phyloP scores from a whole-genome alignment of 2,888 invertebrate species.

The Chesias legatella region DNA sequence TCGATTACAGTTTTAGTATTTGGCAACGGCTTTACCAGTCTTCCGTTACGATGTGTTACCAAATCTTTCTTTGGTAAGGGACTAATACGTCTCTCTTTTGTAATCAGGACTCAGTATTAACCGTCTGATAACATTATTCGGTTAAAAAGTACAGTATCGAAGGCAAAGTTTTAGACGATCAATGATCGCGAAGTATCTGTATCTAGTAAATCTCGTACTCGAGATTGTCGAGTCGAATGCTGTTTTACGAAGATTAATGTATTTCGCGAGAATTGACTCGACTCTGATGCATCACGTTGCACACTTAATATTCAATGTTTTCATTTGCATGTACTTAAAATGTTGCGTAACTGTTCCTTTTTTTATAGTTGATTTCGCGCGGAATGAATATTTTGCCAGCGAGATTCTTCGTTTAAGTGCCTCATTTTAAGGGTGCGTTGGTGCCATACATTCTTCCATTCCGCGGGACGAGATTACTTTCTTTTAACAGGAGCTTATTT shows the following conservation, averaged over 20 bases:
- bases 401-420: slow-evolving; percentile 7
- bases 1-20: slow-evolving; percentile 9
- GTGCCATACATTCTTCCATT: background rate
- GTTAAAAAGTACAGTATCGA: too few species aligned
- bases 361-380: slow-evolving; percentile 31
- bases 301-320: too few species aligned
- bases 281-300: too few species aligned
- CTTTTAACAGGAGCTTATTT: too few species aligned
- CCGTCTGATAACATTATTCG: too few species aligned
- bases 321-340: background rate
- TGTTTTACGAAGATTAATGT: background rate
- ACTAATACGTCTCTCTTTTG: slow-evolving; percentile 34
- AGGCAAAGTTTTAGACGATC: too few species aligned
- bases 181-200: too few species aligned
- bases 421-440: background rate
- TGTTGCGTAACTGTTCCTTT: background rate
- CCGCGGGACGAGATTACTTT: background rate
- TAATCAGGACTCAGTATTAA: too few species aligned
- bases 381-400: slow-evolving; percentile 6
- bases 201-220: too few species aligned
- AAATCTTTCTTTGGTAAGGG: slow-evolving; percentile 46
- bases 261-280: too few species aligned
- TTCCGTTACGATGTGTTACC: slow-evolving; percentile 34
- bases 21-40: slow-evolving; percentile 29
- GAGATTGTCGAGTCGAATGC: too few species aligned